Conservation (phyloP, 2,797 vertebrate species). For the Taenioides sp. region DNA sequence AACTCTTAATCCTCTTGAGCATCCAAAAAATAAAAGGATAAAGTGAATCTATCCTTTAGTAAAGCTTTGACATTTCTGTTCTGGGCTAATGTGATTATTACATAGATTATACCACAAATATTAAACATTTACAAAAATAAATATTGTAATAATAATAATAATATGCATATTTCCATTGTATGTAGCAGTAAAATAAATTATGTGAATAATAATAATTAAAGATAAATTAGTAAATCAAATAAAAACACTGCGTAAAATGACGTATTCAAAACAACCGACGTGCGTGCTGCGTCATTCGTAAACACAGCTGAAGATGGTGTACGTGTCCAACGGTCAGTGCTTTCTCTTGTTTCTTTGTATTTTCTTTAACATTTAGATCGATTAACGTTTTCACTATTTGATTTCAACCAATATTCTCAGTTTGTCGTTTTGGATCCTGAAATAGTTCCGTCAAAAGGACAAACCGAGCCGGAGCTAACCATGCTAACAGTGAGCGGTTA, state of each 20-base stretch:
- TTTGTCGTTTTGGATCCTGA: background rate
- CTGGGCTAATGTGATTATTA: background rate
- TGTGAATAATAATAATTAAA: background rate
- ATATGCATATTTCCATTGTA: too few species aligned
- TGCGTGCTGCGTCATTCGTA: conserved; percentile 15
- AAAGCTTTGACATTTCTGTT: background rate
- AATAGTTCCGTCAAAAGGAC: background rate
- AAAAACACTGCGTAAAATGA: background rate
- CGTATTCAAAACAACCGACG: conserved; percentile 4
- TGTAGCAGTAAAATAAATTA: background rate
- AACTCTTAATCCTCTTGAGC: too few species aligned
- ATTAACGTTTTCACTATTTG: fast-evolving
- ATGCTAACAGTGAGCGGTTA: conserved; percentile 1
- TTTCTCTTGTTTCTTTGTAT: background rate
- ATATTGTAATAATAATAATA: too few species aligned
- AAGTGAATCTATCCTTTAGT: background rate
- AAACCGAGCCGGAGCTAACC: background rate
- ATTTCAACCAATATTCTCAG: background rate
- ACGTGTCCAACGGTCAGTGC: conserved; percentile 81
- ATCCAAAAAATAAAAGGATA: too few species aligned
- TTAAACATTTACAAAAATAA: too few species aligned
- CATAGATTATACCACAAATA: too few species aligned
- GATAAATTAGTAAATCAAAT: background rate
- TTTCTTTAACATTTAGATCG: fast-evolving
- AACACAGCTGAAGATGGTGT: conserved; percentile 75